phyloP scores from a whole-genome alignment of 2,888 invertebrate species.

The Luffia ferchaultella region DNA sequence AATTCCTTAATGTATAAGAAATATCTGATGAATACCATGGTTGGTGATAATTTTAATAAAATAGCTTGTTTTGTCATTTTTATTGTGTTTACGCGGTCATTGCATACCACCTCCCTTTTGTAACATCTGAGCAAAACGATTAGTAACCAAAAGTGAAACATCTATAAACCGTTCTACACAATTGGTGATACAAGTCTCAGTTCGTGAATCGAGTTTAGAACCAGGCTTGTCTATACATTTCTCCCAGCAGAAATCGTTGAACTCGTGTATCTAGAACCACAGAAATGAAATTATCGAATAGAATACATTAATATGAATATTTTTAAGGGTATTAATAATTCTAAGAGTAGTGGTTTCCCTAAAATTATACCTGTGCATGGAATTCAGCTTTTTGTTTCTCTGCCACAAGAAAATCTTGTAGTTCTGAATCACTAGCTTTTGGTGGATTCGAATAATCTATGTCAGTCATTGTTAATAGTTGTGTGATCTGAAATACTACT shows the following conservation, averaged over 20 bases:
- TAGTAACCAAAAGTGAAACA: constrained; percentile 86
- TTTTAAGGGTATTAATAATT: constrained; percentile 1
- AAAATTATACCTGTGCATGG: constrained; percentile 86
- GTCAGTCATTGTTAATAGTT: constrained; percentile 38
- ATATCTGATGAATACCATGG: too few species aligned
- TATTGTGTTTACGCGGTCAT: too few species aligned
- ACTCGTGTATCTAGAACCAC: constrained; percentile 82
- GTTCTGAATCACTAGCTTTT: constrained; percentile 70
- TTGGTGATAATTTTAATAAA: too few species aligned
- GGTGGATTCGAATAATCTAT: constrained; percentile 44
- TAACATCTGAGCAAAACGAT: constrained; percentile 85
- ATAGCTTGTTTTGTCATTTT: too few species aligned
- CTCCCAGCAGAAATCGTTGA: constrained; percentile 96
- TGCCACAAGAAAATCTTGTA: constrained; percentile 83
- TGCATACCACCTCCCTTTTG: constrained; percentile 76
- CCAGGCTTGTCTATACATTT: constrained; percentile 93
- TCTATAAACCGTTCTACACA: constrained; percentile 96
- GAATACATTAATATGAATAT: constrained; percentile 3
- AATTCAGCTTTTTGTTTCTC: constrained; percentile 92
- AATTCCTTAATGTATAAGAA: too few species aligned
- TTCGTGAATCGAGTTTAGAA: constrained; percentile 84
- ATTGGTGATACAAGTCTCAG: constrained; percentile 90
- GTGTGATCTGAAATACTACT: too few species aligned
- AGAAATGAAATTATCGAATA: too few species aligned
- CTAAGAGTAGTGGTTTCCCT: background rate